Evolutionary conservation across 37 sponge, comb jelly and placozoan genomes (phyloP), one percentile per base, ranked within the genome.

Genomic region (Theonella swinhoei): DNA sequence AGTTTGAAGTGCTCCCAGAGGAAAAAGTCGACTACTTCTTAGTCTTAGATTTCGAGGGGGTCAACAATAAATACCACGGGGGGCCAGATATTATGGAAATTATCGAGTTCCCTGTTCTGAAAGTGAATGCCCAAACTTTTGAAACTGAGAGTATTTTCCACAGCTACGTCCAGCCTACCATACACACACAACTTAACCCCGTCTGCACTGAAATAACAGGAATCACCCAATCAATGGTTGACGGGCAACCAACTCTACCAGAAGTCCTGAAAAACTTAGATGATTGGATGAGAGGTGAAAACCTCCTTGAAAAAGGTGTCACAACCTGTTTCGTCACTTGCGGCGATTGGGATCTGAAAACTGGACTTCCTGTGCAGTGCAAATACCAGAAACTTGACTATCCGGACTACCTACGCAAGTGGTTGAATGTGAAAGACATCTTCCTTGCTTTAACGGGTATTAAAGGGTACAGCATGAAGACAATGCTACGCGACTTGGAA

Each of bases 271-370:
- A 74, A 0, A 64, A 4, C 24, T 83, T 94, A 39, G 78, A 90
- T 68, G 23, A 68, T 9, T 94, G 94, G 94, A 79, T 90, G 80
- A 42, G 74, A 32, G 39, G 20, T 2, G 87, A 94, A 29, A 81
- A 81, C 4, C 64, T 94, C 24, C 68, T 90, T 8, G 76, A 83
- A 0, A 68, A 85, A n/a, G 72, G 62, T 4, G 84, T 83, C 26
- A 83, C 63, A 0, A 68, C 65, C 61, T 83, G 84, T 74, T 94
- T 94, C 82, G 90, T 94, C 22, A 94, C 94, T 2, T 94, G 94
- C 70, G 94, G 94, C 1, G 94, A 94, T 41, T 94, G 94, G 94
- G 94, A 94, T 43, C 79, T 94, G 7, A 94, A 90, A 42, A 94
- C 77, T 39, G 87, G 80, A 68, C 87, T 94, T 0, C 84, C 90